Conservation (phyloP, 2,888 invertebrate genomes). For the Agrotis puta region DNA sequence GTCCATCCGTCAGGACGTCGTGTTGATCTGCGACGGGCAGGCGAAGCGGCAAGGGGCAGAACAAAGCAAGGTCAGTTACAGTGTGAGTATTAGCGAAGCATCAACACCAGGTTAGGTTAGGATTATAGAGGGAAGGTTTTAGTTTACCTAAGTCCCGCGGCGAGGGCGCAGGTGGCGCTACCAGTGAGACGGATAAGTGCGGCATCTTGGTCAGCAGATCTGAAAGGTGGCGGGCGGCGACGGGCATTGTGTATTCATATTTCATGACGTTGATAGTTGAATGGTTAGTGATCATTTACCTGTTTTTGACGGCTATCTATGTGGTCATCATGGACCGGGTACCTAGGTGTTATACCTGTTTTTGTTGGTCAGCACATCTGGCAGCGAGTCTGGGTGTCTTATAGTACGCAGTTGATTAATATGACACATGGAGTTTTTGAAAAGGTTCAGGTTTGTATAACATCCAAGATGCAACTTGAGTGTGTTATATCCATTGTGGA, state of each 20-base stretch:
- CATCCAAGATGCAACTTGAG: neutral
- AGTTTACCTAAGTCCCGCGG: conserved; percentile 44
- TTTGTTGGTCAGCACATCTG: neutral
- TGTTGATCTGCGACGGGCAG: conserved; percentile 42
- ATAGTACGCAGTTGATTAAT: conserved; percentile 2
- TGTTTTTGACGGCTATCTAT: conserved; percentile 10
- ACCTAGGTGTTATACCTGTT: conserved; percentile 25
- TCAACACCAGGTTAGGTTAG: conserved; percentile 33
- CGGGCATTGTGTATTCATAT: conserved; percentile 36
- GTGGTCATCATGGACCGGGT: neutral
- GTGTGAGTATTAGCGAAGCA: conserved; percentile 38
- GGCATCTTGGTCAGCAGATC: conserved; percentile 54
- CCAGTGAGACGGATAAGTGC: conserved; percentile 59
- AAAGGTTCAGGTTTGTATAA: neutral
- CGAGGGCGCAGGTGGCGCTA: conserved; percentile 26
- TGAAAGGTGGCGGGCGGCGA: conserved; percentile 44
- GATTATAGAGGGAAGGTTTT: conserved; percentile 11
- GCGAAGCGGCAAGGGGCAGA: conserved; percentile 44
- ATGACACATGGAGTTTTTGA: conserved; percentile 23
- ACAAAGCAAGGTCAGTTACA: conserved; percentile 55
- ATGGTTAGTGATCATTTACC: conserved; percentile 17
- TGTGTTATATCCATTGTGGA: neutral
- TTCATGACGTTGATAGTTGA: conserved; percentile 22
- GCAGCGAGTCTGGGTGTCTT: neutral
- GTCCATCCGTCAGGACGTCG: conserved; percentile 45